Base-by-base conservation (phyloP, 2,113 vertebrate species). In the Peucedramus taeniatus region DNA sequence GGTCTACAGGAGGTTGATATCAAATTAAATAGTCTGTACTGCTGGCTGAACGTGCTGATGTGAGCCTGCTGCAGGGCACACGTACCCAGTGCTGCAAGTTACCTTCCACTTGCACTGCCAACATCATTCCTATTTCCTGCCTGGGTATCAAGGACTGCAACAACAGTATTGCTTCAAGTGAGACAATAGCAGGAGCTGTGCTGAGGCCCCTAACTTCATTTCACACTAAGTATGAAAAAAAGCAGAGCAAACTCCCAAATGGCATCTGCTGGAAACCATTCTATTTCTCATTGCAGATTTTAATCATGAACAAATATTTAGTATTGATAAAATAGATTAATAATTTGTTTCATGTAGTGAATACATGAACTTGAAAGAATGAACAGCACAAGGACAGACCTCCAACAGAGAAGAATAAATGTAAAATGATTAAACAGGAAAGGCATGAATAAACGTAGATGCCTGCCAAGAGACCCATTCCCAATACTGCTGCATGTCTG, bases 341-440 rank as follows among this genome's bases (percentile, higher is more conserved):
- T 69, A 1, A 45, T 61, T 71, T 75, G 9, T 70, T 72, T 82
- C 65, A 87, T n/a, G n/a, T 53, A 69, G 27, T 69, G 50, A 77
- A 89, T 23, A 47, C 15, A 49, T 19, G 42, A 87, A 28, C 45
- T 57, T 79, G 50, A 69, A 50, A 85, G 82, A 91, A 60, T 28
- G 74, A 87, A 59, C 24, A 63, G 47, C 51, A 87, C 69, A 88
- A 45, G 54, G 75, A 76, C 53, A 94, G 81, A 76, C 30, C 49
- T 83, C 69, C 65, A 84, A 28, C 40, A 74, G 87, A 87, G 80
- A 75, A 54, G 37, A 83, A 6, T 50, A 71, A 91, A 75, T 76
- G 74, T 56, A 49, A 92, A 92, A 94, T 81, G 56, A 93, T 60
- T 74, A 84, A 92, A 72, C 22, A 68, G 65, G 51, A 93, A 87